phyloP scores from a whole-genome alignment of 2,113 vertebrate species.

The Macquaria australasica region DNA sequence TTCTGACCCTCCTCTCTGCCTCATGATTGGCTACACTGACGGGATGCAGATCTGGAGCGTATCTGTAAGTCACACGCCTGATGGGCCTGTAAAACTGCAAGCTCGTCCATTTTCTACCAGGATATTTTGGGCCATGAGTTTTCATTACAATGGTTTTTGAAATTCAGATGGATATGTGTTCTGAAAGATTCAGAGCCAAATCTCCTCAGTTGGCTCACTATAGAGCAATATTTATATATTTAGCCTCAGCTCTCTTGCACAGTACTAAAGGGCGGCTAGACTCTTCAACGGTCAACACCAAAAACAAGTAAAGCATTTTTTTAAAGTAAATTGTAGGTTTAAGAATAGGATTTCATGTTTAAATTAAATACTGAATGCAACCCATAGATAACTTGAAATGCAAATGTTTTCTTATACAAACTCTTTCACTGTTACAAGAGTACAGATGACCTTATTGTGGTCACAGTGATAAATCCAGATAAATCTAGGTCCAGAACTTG shows the following conservation, averaged over 20 bases:
- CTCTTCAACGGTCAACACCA: background rate
- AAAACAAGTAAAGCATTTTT: background rate
- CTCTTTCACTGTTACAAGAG: background rate
- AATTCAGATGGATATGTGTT: background rate
- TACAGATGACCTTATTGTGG: background rate
- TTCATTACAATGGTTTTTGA: background rate
- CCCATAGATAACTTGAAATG: background rate
- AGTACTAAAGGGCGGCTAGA: background rate
- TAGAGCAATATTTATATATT: background rate
- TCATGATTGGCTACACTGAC: slow-evolving; percentile 95
- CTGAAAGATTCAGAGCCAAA: background rate
- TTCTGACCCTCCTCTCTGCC: slow-evolving; percentile 92
- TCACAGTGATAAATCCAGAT: background rate
- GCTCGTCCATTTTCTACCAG: background rate
- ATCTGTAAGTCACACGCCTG: slow-evolving; percentile 87
- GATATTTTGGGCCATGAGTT: background rate
- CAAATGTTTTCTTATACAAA: background rate
- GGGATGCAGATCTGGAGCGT: slow-evolving; percentile 98
- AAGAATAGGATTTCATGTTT: background rate
- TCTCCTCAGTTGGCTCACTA: background rate
- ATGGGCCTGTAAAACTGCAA: background rate
- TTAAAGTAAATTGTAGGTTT: background rate
- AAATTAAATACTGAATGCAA: background rate
- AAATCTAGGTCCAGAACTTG: background rate
- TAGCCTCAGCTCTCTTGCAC: background rate